A percentile compares a stretch with the other conserved stretches of the same genome.
These are phyloP conservation scores for Heteropelma amictum DNA, from an alignment of 2,888 invertebrate species.

Conservation along the genomic window DNA sequence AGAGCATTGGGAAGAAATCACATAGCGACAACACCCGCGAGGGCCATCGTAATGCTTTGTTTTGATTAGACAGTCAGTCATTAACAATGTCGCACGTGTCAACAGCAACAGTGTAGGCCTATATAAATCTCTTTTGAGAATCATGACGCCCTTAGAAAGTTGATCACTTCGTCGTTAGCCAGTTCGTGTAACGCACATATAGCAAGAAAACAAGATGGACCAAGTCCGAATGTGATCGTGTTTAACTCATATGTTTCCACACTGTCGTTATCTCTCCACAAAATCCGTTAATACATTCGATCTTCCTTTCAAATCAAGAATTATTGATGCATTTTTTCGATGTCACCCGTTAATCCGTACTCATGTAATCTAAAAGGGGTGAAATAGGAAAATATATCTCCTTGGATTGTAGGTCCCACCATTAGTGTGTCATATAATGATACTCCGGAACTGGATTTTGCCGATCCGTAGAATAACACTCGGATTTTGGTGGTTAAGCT, in stretches of 20 bases:
- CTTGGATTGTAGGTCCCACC: background rate
- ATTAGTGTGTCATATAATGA: background rate
- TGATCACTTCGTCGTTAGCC: background rate
- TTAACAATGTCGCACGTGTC: too few species aligned
- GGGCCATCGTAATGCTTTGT: conserved; percentile 82
- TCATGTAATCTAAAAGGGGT: background rate
- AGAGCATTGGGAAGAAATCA: conserved; percentile 86
- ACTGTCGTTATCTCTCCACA: background rate
- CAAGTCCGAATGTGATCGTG: background rate
- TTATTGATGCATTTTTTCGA: background rate
- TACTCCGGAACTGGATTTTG: background rate
- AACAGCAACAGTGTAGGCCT: too few species aligned
- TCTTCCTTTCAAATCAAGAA: background rate
- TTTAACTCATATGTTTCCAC: background rate
- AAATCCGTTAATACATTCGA: background rate
- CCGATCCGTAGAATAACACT: background rate
- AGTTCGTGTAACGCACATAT: background rate
- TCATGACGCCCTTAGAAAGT: background rate
- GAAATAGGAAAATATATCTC: background rate
- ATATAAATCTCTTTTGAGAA: background rate
- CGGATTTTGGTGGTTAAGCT: background rate
- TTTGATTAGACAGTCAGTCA: conserved; percentile 74
- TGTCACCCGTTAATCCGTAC: background rate
- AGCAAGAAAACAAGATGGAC: background rate
- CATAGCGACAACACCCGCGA: conserved; percentile 82